These are phyloP conservation scores for Pachypsylla venusta DNA, from an alignment of 1,140 invertebrate genomes.

Conservation along the genomic window DNA sequence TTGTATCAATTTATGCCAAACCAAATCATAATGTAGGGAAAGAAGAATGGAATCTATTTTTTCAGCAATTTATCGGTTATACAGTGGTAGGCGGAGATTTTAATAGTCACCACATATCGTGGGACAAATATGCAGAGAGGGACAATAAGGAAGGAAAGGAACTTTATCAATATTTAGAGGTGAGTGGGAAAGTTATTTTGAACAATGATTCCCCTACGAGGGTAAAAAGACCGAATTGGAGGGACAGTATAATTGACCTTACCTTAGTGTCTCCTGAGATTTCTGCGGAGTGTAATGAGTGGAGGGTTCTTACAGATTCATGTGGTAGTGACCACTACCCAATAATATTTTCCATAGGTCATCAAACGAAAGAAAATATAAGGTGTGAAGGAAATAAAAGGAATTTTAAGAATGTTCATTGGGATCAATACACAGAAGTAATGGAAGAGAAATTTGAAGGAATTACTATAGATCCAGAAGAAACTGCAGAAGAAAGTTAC, in stretches of 20 bases:
- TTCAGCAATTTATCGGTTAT: not conserved
- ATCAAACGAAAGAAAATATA: not conserved
- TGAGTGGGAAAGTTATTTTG: not conserved
- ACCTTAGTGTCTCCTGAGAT: not conserved
- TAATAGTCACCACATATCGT: not conserved
- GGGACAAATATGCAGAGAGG: not conserved
- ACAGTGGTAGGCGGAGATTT: not conserved
- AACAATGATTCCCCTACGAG: not conserved
- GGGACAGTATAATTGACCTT: not conserved
- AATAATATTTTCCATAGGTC: not conserved
- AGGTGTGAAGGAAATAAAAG: not conserved
- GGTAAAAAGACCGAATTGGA: not conserved
- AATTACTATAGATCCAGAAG: not conserved
- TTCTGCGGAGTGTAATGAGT: not conserved
- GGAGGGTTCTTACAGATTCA: not conserved
- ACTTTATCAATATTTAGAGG: not conserved
- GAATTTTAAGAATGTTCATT: not conserved
- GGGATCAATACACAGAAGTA: not conserved
- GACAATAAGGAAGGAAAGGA: not conserved
- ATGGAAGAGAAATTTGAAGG: not conserved
- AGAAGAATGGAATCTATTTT: not conserved
- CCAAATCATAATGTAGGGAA: not conserved
- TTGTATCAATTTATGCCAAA: not conserved
- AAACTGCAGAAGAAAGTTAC: not conserved
- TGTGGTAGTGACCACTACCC: not conserved